Percentiles rank a stretch among this genome's conserved stretches.
These are phyloP conservation scores for Nyctereutes procyonoides DNA, from an alignment of 2,113 vertebrate genomes.

Conservation along the genomic window DNA sequence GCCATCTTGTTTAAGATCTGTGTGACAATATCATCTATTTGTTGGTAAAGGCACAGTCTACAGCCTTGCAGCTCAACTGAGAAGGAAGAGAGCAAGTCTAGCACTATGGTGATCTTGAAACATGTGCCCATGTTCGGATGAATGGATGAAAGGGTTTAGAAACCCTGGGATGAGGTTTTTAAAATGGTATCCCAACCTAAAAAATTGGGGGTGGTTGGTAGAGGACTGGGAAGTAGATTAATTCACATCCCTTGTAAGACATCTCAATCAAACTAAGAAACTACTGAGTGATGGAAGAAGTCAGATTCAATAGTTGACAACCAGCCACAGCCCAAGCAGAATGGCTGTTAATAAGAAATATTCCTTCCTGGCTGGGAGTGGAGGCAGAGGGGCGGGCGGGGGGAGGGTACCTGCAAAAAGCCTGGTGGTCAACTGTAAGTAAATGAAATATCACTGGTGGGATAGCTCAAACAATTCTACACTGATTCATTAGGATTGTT, in stretches of 20 bases:
- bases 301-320: conserved; percentile 28
- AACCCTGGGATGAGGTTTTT: background rate
- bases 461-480: background rate
- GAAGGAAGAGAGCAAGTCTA: background rate
- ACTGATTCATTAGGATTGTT: too few species aligned
- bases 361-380: background rate
- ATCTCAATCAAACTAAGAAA: background rate
- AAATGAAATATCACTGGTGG: background rate
- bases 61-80: background rate
- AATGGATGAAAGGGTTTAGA: background rate
- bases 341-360: background rate
- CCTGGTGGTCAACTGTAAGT: background rate
- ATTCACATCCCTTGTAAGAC: background rate
- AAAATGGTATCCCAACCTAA: background rate
- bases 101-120: background rate
- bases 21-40: background rate
- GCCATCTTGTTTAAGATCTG: background rate
- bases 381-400: background rate
- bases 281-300: background rate
- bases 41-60: background rate
- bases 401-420: background rate
- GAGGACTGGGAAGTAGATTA: background rate
- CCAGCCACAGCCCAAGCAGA: background rate
- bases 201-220: background rate
- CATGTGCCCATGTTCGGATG: background rate